These are phyloP conservation scores for Hoplias malabaricus DNA, from an alignment of 2,113 vertebrate species.

Conservation along the genomic window DNA sequence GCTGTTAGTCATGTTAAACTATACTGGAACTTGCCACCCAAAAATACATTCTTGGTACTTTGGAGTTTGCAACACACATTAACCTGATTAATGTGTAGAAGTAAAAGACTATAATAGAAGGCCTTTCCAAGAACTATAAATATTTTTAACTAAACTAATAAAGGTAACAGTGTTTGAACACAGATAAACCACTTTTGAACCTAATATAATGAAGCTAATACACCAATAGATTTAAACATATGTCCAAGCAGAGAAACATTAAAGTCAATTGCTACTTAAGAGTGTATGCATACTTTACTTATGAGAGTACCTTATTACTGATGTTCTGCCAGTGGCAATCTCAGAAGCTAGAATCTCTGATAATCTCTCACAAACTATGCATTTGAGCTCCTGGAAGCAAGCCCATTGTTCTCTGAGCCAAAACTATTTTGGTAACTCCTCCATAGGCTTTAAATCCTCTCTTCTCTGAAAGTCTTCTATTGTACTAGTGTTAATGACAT, in stretches of 20 bases:
- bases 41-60: too few relatives aligned
- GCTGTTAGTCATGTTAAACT: too few relatives aligned
- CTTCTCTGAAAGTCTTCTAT: background rate
- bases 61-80: too few relatives aligned
- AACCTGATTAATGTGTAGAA: too few relatives aligned
- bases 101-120: too few relatives aligned
- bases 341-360: background rate
- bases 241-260: background rate
- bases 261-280: background rate
- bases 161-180: background rate
- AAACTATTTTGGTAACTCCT: slow-evolving; percentile 1
- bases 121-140: too few relatives aligned
- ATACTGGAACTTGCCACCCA: too few relatives aligned
- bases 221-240: background rate
- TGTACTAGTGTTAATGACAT: background rate
- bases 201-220: background rate
- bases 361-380: background rate
- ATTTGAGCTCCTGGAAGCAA: background rate
- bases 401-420: background rate
- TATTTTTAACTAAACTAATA: background rate
- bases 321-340: background rate
- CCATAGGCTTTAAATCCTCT: too few relatives aligned
- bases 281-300: background rate
- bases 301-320: background rate
- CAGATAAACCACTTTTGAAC: background rate